These are phyloP conservation scores for Leucoraja ocellata DNA, from an alignment of 2,797 vertebrate genomes.

Conservation along the genomic window DNA sequence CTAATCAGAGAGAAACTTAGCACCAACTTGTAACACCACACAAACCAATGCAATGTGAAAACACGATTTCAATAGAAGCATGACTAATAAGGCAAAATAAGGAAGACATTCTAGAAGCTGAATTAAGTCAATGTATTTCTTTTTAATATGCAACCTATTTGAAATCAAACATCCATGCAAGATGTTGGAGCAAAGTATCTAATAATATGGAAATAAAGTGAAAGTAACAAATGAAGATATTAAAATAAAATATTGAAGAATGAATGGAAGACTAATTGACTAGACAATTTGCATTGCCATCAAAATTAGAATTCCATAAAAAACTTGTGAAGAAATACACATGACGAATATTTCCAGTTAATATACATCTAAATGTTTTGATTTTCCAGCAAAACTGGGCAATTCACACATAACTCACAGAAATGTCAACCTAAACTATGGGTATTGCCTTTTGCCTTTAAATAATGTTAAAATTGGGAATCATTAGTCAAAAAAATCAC, in stretches of 20 bases:
- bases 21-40: not conserved
- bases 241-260: not conserved
- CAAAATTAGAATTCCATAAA: not conserved
- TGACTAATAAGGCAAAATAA: not conserved
- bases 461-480: not conserved
- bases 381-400: not conserved
- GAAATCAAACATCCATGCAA: not conserved
- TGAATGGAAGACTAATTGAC: not conserved
- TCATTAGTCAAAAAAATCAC: not conserved
- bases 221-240: not conserved
- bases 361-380: not conserved
- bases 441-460: not conserved
- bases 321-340: not conserved
- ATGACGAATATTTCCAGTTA: not conserved
- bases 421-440: not conserved
- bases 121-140: not conserved
- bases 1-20: not conserved
- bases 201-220: not conserved
- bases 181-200: not conserved
- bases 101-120: not conserved
- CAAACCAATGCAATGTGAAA: not conserved
- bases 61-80: not conserved
- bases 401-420: not conserved
- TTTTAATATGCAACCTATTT: not conserved
- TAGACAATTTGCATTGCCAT: not conserved